Percentiles rank a stretch among this genome's conserved stretches.
Conservation (phyloP, 2,888 invertebrate species). For the Elysia crispata region DNA sequence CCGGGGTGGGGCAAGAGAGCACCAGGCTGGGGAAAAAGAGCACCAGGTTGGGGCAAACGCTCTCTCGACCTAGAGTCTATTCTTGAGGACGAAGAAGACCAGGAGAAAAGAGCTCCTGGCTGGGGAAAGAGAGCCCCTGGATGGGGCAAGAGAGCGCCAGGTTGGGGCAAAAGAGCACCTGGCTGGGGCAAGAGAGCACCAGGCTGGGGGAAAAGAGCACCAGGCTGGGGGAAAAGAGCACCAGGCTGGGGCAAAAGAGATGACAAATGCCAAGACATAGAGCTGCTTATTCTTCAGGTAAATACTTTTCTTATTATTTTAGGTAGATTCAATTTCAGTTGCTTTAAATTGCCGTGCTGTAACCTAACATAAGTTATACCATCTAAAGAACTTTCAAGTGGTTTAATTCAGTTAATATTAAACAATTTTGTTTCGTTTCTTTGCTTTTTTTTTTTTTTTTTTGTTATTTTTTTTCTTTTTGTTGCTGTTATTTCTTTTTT, state of each 20-base stretch:
- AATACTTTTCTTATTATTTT: too few relatives aligned
- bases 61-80: constrained; percentile 49
- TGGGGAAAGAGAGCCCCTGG: constrained; percentile 61
- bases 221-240: constrained; percentile 17
- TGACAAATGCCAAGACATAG: too few relatives aligned
- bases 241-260: constrained; percentile 28
- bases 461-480: too few relatives aligned
- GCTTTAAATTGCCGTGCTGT: too few relatives aligned
- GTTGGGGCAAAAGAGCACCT: constrained; percentile 59
- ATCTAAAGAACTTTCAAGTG: too few relatives aligned
- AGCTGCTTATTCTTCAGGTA: too few relatives aligned
- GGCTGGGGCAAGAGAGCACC: constrained; percentile 68
- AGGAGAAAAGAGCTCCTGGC: constrained; percentile 58
- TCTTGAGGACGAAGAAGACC: constrained; percentile 50
- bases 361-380: too few relatives aligned
- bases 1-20: constrained; percentile 65
- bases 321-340: too few relatives aligned
- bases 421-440: too few relatives aligned
- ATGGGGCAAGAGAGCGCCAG: constrained; percentile 58
- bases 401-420: too few relatives aligned
- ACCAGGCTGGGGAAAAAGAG: constrained; percentile 50
- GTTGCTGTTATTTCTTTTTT: too few relatives aligned
- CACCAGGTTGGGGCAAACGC: constrained; percentile 64
- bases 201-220: constrained; percentile 64
- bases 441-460: too few relatives aligned